Evolutionary conservation across 1,140 invertebrate species (phyloP).

Genomic region (Musca vetustissima): DNA sequence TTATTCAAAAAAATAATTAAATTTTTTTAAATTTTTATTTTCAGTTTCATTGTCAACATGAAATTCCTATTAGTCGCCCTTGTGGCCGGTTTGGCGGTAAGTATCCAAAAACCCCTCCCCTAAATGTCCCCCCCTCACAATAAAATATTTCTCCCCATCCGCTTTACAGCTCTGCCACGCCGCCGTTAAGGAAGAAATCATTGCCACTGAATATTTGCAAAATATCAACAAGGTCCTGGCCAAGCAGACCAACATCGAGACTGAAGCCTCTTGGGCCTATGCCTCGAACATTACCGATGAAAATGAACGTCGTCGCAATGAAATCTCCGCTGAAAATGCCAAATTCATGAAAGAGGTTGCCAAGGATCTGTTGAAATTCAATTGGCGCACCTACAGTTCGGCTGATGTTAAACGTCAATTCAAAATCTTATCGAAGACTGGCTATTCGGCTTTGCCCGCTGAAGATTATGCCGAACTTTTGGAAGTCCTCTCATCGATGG

Average conservation of each 20-base stretch:
- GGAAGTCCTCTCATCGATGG: slow-evolving; percentile 70
- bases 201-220: slow-evolving; percentile 63
- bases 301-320: slow-evolving; percentile 64
- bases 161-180: slow-evolving; percentile 38
- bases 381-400: slow-evolving; percentile 66
- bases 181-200: slow-evolving; percentile 59
- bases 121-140: neutral
- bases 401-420: slow-evolving; percentile 67
- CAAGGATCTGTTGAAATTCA: slow-evolving; percentile 63
- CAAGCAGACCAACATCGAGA: slow-evolving; percentile 60
- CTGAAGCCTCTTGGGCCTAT: slow-evolving; percentile 68
- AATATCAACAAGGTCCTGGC: slow-evolving; percentile 62
- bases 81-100: slow-evolving; percentile 44
- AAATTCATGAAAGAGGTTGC: slow-evolving; percentile 51
- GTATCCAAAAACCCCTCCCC: slow-evolving; percentile 18
- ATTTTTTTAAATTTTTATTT: neutral
- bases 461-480: slow-evolving; percentile 66
- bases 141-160: too few relatives aligned
- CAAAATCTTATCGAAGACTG: slow-evolving; percentile 66
- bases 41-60: slow-evolving; percentile 29
- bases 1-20: neutral
- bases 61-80: slow-evolving; percentile 40
- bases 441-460: slow-evolving; percentile 69
- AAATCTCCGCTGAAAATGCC: slow-evolving; percentile 51
- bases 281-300: slow-evolving; percentile 73